Conservation (phyloP, 2,113 vertebrate species). For the Pachypanchax playfairii region DNA sequence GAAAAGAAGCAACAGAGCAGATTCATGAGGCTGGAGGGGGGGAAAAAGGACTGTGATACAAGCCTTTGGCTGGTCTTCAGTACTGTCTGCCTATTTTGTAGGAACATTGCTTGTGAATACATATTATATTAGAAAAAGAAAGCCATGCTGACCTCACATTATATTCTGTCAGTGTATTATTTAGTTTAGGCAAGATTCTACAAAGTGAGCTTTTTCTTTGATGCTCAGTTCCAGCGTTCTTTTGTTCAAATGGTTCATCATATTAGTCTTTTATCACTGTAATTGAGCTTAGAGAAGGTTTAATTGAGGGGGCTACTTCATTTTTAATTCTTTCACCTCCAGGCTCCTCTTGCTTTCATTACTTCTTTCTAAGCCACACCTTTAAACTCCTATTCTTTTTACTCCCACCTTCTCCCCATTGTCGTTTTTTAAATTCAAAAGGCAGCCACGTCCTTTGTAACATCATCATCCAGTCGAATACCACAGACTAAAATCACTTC, state of each 20-base stretch:
- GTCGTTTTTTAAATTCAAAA: conserved; percentile 52
- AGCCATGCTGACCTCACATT: conserved; percentile 18
- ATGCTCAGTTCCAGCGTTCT: conserved; percentile 36
- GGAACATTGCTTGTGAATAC: conserved; percentile 12
- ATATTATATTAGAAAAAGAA: conserved; percentile 35
- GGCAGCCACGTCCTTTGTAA: conserved; percentile 41
- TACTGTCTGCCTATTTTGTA: conserved; percentile 21
- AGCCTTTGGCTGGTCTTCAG: conserved; percentile 25
- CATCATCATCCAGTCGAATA: conserved; percentile 49
- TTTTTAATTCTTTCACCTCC: conserved; percentile 60
- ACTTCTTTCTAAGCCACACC: conserved; percentile 43
- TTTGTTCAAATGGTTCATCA: conserved; percentile 44
- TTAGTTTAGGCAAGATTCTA: conserved; percentile 21
- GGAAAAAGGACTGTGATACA: conserved; percentile 21
- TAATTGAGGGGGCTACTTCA: conserved; percentile 56
- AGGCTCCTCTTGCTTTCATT: conserved; percentile 58
- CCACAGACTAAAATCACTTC: conserved; percentile 25
- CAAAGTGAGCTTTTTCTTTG: conserved; percentile 34
- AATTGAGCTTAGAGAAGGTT: conserved; percentile 48
- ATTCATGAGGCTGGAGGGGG: conserved; percentile 42
- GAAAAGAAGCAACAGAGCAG: conserved; percentile 58
- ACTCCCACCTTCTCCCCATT: conserved; percentile 32
- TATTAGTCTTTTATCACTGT: conserved; percentile 46
- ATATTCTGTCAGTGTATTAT: conserved; percentile 5
- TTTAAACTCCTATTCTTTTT: conserved; percentile 36